These are phyloP conservation scores for Manacus vitellinus DNA, from an alignment of 2,113 vertebrate genomes.

Conservation along the genomic window DNA sequence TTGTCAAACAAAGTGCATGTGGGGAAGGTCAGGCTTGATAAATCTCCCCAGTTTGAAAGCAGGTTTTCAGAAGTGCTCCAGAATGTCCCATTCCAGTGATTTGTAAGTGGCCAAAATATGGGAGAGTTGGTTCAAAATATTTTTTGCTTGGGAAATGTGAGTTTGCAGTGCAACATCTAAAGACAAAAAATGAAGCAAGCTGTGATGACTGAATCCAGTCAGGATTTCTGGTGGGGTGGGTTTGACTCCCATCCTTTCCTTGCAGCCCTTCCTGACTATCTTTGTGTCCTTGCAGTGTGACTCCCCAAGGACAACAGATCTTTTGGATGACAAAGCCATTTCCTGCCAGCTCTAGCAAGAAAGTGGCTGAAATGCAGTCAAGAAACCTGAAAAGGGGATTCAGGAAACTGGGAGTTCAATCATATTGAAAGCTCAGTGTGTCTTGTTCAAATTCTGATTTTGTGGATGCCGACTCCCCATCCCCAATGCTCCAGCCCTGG, in stretches of 20 bases:
- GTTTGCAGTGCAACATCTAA: neutral
- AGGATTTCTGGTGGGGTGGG: neutral
- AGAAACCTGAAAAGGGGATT: neutral
- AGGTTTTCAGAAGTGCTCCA: neutral
- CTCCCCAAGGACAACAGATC: neutral
- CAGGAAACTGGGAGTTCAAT: neutral
- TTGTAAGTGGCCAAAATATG: neutral
- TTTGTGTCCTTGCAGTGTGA: neutral
- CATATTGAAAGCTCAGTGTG: neutral
- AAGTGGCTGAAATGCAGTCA: neutral
- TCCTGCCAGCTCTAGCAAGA: neutral
- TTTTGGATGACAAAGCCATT: neutral
- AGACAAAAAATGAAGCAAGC: neutral
- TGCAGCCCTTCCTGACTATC: neutral
- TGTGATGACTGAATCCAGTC: neutral
- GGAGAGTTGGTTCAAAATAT: neutral
- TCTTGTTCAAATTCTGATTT: neutral
- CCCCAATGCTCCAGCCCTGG: neutral
- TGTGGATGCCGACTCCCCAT: neutral
- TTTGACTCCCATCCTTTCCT: neutral
- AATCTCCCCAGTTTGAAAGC: constrained; percentile 26
- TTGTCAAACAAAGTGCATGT: neutral
- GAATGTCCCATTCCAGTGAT: neutral
- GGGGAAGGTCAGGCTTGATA: neutral
- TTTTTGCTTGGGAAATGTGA: neutral